These are phyloP conservation scores for Tonatia bakeri DNA, from an alignment of 2,113 vertebrate species.

Conservation along the genomic window DNA sequence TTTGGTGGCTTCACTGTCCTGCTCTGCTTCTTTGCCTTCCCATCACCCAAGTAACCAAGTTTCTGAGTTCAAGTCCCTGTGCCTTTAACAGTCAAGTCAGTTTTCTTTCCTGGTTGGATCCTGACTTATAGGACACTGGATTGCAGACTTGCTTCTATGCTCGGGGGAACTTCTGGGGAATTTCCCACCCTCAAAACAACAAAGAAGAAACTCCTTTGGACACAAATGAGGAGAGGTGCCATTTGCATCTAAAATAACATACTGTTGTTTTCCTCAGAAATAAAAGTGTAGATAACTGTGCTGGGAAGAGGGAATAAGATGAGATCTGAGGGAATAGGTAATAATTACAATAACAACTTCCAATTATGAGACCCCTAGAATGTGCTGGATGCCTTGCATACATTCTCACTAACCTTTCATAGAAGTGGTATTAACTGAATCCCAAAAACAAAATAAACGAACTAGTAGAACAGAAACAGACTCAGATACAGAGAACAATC, in stretches of 20 bases:
- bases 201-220: not conserved
- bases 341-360: not conserved
- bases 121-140: not conserved
- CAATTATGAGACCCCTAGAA: not conserved
- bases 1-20: not conserved
- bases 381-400: not conserved
- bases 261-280: not conserved
- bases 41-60: not conserved
- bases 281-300: not conserved
- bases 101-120: not conserved
- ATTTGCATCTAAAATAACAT: not conserved
- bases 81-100: not conserved
- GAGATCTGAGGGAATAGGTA: not conserved
- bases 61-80: not conserved
- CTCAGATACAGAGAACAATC: not conserved
- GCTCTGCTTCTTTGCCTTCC: not conserved
- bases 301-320: not conserved
- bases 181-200: not conserved
- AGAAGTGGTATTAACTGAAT: not conserved
- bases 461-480: not conserved
- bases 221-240: not conserved
- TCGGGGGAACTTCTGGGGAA: not conserved
- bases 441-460: not conserved
- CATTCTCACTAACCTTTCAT: not conserved
- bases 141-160: not conserved